Percentiles rank a stretch among this genome's conserved stretches.
These are phyloP conservation scores for Bergia sp. DNA, from an alignment of 92 coral and sea anemone genomes.

Conservation along the genomic window DNA sequence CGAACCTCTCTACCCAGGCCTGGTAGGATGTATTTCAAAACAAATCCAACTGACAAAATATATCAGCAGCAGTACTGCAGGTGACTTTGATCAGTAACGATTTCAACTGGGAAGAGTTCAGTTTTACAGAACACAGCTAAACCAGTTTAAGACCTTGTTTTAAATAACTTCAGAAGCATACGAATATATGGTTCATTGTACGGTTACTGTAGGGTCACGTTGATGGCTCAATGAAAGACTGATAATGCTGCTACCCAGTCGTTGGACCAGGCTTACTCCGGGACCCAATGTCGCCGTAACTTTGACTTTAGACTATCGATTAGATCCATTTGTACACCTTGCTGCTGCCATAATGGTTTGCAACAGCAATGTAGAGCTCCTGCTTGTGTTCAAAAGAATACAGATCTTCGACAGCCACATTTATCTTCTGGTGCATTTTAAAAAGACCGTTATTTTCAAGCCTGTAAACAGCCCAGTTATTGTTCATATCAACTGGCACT, in stretches of 20 bases:
- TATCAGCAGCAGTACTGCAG: too few species aligned
- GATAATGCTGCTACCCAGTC: background rate
- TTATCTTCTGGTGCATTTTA: constrained; percentile 7
- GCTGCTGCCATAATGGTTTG: constrained; percentile 16
- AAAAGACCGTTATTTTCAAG: background rate
- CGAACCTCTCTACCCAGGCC: too few species aligned
- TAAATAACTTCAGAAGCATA: too few species aligned
- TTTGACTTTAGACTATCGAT: background rate
- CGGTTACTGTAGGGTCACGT: background rate
- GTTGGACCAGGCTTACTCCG: background rate
- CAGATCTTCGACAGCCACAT: background rate
- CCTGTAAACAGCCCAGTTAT: background rate
- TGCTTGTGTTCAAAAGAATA: background rate
- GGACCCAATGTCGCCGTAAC: too few species aligned
- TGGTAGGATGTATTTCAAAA: too few species aligned
- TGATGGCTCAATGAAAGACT: background rate
- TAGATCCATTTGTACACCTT: constrained; percentile 19
- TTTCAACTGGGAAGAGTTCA: too few species aligned
- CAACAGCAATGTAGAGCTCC: background rate
- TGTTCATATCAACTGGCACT: background rate
- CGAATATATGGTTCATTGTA: background rate
- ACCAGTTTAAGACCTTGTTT: too few species aligned
- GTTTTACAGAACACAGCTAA: too few species aligned
- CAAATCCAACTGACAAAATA: too few species aligned
- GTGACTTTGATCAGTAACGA: too few species aligned